Percentiles rank a stretch among this genome's conserved stretches.
These are phyloP conservation scores for Drosophila stalkeri DNA, from an alignment of 2,888 invertebrate genomes.

Conservation along the genomic window DNA sequence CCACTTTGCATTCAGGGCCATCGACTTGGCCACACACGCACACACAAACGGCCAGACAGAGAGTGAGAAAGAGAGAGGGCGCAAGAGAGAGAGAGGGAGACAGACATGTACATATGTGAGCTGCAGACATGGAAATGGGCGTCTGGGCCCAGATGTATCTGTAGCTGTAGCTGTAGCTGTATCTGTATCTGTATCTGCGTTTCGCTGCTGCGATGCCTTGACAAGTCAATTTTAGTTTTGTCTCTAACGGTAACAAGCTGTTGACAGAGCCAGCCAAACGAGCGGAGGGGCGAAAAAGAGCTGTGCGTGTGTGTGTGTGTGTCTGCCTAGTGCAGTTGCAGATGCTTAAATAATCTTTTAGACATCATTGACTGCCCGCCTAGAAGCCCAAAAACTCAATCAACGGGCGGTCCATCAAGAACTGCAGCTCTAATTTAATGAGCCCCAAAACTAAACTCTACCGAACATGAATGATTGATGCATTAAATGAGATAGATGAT, in stretches of 20 bases:
- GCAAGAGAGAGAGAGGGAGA: background rate
- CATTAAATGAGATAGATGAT: background rate
- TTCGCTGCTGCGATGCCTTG: conserved; percentile 54
- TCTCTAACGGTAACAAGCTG: conserved; percentile 64
- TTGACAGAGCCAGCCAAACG: conserved; percentile 38
- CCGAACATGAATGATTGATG: background rate
- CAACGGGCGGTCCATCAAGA: conserved; percentile 13
- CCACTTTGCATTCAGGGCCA: conserved; percentile 71
- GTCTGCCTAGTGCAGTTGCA: conserved; percentile 25
- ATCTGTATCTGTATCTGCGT: conserved; percentile 33
- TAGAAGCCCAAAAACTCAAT: conserved; percentile 33
- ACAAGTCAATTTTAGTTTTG: conserved; percentile 62
- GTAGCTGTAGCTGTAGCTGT: conserved; percentile 27
- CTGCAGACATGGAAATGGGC: conserved; percentile 55
- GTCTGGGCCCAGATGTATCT: conserved; percentile 28
- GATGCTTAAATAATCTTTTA: conserved; percentile 29
- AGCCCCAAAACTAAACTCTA: background rate
- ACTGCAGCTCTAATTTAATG: conserved; percentile 3
- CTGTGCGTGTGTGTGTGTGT: background rate
- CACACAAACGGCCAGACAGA: conserved; percentile 18
- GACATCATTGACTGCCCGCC: conserved; percentile 26
- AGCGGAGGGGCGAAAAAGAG: background rate
- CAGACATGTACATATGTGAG: conserved; percentile 5
- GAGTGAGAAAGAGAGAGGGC: background rate
- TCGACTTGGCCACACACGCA: conserved; percentile 66